These are phyloP conservation scores for Alentia gelatinosa DNA, from an alignment of 2,888 invertebrate species.

Conservation along the genomic window DNA sequence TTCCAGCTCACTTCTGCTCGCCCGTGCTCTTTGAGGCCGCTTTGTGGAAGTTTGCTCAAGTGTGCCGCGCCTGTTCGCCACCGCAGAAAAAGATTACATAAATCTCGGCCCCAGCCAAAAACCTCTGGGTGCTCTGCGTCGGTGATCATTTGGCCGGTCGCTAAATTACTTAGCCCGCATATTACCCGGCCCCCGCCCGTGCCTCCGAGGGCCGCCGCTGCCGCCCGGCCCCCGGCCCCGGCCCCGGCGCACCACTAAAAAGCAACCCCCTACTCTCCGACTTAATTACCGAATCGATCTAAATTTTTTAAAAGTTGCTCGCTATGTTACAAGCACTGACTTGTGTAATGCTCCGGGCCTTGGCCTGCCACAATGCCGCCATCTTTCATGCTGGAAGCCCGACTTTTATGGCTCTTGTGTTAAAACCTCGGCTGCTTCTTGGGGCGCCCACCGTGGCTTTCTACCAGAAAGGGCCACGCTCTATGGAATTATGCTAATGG, in stretches of 20 bases:
- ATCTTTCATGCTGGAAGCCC: conserved; percentile 22
- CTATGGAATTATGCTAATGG: conserved; percentile 26
- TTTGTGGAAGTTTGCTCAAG: conserved; percentile 51
- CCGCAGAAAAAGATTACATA: conserved; percentile 50
- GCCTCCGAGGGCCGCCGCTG: conserved; percentile 26
- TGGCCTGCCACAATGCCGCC: background rate
- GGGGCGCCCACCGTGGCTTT: background rate
- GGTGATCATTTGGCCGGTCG: conserved; percentile 26
- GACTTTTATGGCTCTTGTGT: conserved; percentile 10
- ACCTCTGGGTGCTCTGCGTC: conserved; percentile 1
- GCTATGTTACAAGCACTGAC: conserved; percentile 39
- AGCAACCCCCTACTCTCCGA: background rate
- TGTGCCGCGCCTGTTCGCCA: conserved; percentile 48
- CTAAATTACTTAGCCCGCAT: conserved; percentile 45
- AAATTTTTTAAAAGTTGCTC: conserved; percentile 27
- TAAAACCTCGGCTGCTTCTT: conserved; percentile 18
- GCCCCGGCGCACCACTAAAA: conserved; percentile 25
- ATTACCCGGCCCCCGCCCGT: conserved; percentile 13
- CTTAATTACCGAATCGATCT: conserved; percentile 45
- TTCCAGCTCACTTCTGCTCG: conserved; percentile 22
- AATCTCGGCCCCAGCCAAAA: conserved; percentile 41
- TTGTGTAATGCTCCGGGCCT: background rate
- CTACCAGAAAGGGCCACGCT: background rate
- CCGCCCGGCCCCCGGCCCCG: background rate
- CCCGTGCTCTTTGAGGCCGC: conserved; percentile 12